Conservation (phyloP, 2,797 vertebrate genomes). For the Falco novaeseelandiae region DNA sequence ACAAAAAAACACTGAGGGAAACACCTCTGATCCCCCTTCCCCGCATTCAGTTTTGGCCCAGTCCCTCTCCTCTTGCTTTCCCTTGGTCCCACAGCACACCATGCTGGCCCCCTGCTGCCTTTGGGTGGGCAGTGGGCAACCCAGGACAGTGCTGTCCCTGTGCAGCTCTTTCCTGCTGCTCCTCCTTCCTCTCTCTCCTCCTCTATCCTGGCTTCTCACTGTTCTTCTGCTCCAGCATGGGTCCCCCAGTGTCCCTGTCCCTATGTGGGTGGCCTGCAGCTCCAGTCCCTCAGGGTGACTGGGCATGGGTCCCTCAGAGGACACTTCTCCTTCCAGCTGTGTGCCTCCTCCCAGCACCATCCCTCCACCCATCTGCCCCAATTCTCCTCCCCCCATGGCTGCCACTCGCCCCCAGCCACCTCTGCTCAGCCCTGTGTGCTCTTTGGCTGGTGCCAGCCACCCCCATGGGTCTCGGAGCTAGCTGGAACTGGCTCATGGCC, state of each 20-base stretch:
- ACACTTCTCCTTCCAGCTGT: background rate
- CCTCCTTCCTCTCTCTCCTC: background rate
- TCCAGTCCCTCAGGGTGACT: background rate
- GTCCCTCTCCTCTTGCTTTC: background rate
- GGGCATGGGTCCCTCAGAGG: fast-evolving
- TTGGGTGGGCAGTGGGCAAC: background rate
- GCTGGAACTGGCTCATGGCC: fast-evolving
- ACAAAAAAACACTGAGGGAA: background rate
- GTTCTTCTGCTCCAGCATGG: background rate
- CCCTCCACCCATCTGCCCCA: background rate
- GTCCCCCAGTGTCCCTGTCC: background rate
- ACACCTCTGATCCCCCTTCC: background rate
- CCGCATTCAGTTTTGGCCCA: background rate
- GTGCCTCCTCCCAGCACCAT: background rate
- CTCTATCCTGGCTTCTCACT: background rate
- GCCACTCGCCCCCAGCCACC: fast-evolving
- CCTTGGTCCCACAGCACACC: background rate
- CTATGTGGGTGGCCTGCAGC: fast-evolving
- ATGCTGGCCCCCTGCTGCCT: fast-evolving
- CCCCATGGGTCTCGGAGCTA: fast-evolving
- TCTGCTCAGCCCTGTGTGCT: background rate
- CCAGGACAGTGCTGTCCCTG: background rate
- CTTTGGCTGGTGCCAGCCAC: fast-evolving
- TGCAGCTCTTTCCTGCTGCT: background rate
- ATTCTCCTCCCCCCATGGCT: background rate